A percentile compares a stretch with the other conserved stretches of the same genome.
Evolutionary conservation across 2,888 invertebrate genomes (phyloP).

Genomic region (Drosophila ezoana): DNA sequence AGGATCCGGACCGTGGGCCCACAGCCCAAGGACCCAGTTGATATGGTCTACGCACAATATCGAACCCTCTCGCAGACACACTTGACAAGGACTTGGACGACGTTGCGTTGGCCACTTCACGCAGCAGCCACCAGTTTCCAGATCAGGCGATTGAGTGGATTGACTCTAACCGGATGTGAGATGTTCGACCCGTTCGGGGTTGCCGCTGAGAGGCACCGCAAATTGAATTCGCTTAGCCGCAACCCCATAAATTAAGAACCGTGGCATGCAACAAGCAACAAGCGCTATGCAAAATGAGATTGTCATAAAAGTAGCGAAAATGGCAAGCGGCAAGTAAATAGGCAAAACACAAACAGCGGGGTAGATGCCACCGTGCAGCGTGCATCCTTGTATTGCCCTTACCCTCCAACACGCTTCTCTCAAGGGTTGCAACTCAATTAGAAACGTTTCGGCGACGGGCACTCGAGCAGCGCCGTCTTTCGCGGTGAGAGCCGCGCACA

Average conservation of each 20-base stretch:
- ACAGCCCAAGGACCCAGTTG: slow-evolving; percentile 2
- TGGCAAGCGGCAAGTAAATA: slow-evolving; percentile 71
- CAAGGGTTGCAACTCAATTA: slow-evolving; percentile 70
- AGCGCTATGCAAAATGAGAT: slow-evolving; percentile 45
- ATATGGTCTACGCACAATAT: slow-evolving; percentile 63
- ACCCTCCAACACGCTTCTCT: not conserved
- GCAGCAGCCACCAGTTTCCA: slow-evolving; percentile 28
- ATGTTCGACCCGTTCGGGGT: slow-evolving; percentile 1
- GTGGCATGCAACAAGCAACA: slow-evolving; percentile 18
- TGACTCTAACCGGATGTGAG: slow-evolving; percentile 15
- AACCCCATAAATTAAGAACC: slow-evolving; percentile 77
- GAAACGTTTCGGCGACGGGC: slow-evolving; percentile 64
- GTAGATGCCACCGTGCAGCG: slow-evolving; percentile 11
- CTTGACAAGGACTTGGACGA: slow-evolving; percentile 54
- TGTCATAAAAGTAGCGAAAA: slow-evolving; percentile 69
- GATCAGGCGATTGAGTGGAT: slow-evolving; percentile 17
- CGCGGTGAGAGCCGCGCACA: slow-evolving; percentile 8
- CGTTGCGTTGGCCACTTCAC: slow-evolving; percentile 61
- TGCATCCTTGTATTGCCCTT: not conserved
- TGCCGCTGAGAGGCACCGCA: slow-evolving; percentile 55
- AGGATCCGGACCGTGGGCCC: slow-evolving; percentile 1
- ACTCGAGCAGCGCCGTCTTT: slow-evolving; percentile 49
- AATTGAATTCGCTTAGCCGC: slow-evolving; percentile 77
- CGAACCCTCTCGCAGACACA: slow-evolving; percentile 50
- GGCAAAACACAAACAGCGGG: slow-evolving; percentile 74